A percentile compares a stretch with the other conserved stretches of the same genome.
These are phyloP conservation scores for Triops longicaudatus DNA, from an alignment of 1,140 invertebrate genomes.

Conservation along the genomic window DNA sequence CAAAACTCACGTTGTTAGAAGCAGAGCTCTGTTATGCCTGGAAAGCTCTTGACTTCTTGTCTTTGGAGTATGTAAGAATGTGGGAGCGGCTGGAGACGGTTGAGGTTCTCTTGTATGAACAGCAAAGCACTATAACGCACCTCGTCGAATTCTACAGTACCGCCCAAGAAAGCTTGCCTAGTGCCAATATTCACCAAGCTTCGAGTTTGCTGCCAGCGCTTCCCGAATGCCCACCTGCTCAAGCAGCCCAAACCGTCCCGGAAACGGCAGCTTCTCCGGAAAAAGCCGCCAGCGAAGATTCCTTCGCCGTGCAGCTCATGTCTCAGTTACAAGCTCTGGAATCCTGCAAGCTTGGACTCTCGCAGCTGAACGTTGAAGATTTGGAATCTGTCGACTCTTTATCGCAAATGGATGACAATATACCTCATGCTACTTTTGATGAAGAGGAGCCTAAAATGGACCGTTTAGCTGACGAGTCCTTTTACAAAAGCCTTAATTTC, in stretches of 20 bases:
- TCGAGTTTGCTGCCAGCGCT: conserved; percentile 22
- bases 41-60: conserved; percentile 78
- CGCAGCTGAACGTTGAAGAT: neutral
- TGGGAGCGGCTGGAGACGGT: conserved; percentile 85
- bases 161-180: neutral
- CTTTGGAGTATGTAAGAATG: conserved; percentile 87
- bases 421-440: neutral
- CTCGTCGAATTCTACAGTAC: conserved; percentile 64
- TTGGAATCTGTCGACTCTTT: conserved; percentile 4
- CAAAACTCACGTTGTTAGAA: conserved; percentile 73
- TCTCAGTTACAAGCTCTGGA: neutral
- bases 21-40: conserved; percentile 84
- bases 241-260: neutral
- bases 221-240: neutral
- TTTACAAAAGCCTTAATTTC: conserved; percentile 78
- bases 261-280: conserved; percentile 4
- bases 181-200: neutral
- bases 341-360: conserved; percentile 13
- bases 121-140: conserved; percentile 83
- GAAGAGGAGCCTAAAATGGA: neutral
- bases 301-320: conserved; percentile 17
- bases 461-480: conserved; percentile 64
- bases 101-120: conserved; percentile 77
- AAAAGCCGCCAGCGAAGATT: conserved; percentile 7
- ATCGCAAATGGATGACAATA: neutral